Percentiles rank a stretch among this genome's conserved stretches.
Evolutionary conservation across 2,888 invertebrate genomes (phyloP).

Genomic region (Coecobrya sp.): DNA sequence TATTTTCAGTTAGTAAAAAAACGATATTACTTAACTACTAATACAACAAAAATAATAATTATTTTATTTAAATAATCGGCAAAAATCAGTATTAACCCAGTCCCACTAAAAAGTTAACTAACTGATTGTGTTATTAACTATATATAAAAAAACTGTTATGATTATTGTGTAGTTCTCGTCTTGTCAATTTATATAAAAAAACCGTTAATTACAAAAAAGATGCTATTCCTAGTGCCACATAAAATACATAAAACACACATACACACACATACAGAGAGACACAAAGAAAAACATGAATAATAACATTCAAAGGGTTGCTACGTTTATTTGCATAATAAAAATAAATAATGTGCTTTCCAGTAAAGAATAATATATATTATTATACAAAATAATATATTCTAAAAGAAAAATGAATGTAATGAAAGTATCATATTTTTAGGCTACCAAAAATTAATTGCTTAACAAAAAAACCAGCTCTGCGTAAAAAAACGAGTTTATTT

Average conservation of each 20-base stretch:
- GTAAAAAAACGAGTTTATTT: constrained; percentile 48
- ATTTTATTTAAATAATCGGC: constrained; percentile 66
- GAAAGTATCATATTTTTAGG: constrained; percentile 35
- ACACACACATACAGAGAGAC: constrained; percentile 29
- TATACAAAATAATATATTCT: constrained; percentile 34
- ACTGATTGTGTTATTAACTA: constrained; percentile 39
- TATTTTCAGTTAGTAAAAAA: constrained; percentile 42
- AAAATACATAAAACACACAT: no score
- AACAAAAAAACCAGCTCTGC: constrained; percentile 1
- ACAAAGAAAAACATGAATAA: constrained; percentile 6
- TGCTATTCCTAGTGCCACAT: constrained; percentile 75
- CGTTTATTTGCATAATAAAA: constrained; percentile 49
- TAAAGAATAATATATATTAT: constrained; percentile 50
- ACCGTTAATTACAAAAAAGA: constrained; percentile 43
- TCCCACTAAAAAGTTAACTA: constrained; percentile 64
- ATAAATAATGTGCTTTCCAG: constrained; percentile 58
- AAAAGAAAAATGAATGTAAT: constrained; percentile 34
- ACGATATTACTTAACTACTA: constrained; percentile 15
- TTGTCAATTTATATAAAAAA: constrained; percentile 44
- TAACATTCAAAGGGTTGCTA: constrained; percentile 72
- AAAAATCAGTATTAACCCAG: constrained; percentile 73
- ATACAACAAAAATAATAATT: constrained; percentile 15
- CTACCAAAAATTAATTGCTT: constrained; percentile 4
- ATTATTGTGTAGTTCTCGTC: constrained; percentile 28
- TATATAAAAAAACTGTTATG: not conserved